These are phyloP conservation scores for Notamacropus eugenii DNA, from an alignment of 2,797 vertebrate genomes.

Conservation along the genomic window DNA sequence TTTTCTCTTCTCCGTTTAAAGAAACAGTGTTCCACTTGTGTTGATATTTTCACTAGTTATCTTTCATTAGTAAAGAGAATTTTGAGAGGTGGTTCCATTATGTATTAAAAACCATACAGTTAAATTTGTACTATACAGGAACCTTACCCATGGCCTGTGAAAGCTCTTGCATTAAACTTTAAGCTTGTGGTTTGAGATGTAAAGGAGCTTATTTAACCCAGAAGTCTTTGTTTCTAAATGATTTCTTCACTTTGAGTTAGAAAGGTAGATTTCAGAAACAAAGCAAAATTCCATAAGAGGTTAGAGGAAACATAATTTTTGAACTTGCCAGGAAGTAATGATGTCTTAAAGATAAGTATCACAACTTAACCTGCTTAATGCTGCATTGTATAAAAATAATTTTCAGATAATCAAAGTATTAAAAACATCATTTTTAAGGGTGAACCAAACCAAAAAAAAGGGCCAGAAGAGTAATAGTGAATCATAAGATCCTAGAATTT, in stretches of 20 bases:
- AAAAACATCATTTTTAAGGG: slow-evolving; percentile 1
- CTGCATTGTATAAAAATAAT: slow-evolving; percentile 54
- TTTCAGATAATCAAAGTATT: not conserved
- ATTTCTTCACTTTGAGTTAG: not conserved
- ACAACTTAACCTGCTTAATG: slow-evolving; percentile 10
- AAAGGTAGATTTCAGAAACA: slow-evolving; percentile 15
- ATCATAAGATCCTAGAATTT: not conserved
- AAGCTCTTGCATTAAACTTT: not conserved
- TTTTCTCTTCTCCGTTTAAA: not conserved
- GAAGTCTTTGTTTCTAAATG: not conserved
- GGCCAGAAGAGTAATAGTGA: not conserved
- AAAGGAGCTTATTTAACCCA: not conserved
- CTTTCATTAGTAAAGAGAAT: not conserved
- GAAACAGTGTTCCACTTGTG: not conserved
- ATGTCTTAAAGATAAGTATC: slow-evolving; percentile 26
- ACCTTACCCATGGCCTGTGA: not conserved
- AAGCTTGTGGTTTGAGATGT: not conserved
- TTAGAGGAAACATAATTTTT: not conserved
- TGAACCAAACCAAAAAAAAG: slow-evolving; percentile 17
- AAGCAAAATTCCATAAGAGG: not conserved
- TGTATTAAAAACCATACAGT: not conserved
- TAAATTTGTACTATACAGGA: not conserved
- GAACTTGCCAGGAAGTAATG: not conserved
- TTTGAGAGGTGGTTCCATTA: not conserved
- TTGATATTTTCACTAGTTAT: not conserved